Base-by-base conservation (phyloP, 2,113 vertebrate genomes). In the Ammodytes dubius region DNA sequence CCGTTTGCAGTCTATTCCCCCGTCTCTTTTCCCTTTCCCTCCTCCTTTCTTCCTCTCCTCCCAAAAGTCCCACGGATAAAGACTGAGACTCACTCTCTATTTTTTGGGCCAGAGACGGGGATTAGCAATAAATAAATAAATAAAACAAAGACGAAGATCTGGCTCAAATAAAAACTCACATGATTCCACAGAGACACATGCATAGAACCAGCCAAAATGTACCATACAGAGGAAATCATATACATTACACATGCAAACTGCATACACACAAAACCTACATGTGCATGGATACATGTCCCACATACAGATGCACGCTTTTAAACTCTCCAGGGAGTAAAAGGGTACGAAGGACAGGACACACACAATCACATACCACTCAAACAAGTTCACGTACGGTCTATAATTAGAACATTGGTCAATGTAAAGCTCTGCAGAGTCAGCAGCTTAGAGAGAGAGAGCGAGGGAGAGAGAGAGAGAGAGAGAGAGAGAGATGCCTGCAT, bases 331-430 rank as follows among this genome's bases (percentile, higher is more conserved):
- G 53, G 57, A 66, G 39, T 35, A 17, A 1, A 78, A 54, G 58
- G 35, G 56, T 15, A 46, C 3, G 13, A 15, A 71, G 63, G 47
- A 73, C 59, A 68, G 70, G 70, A 76, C 79, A 77, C 78, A 54
- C 68, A 82, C 47, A 83, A 78, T 61, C 81, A 77, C 74, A 74
- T 9, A 27, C 60, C 49, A 75, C 72, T 58, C 57, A 72, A 47
- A 85, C 70, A 65, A 68, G 69, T 79, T 77, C 75, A 79, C 19
- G 2, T 59, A 56, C 19, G 46, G 49, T 72, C 83, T 90, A 92
- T 88, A 83, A 87, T 84, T 91, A 86, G 84, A 92, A 87, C 43
- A 27, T 1, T 69, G 84, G 79, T 86, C 79, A 88, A 81, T 83
- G 82, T 68, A 77, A 80, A 80, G 61, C 70, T 73, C 74, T 85